These are phyloP conservation scores for Hassar affinis DNA, from an alignment of 2,113 vertebrate species.

Conservation along the genomic window DNA sequence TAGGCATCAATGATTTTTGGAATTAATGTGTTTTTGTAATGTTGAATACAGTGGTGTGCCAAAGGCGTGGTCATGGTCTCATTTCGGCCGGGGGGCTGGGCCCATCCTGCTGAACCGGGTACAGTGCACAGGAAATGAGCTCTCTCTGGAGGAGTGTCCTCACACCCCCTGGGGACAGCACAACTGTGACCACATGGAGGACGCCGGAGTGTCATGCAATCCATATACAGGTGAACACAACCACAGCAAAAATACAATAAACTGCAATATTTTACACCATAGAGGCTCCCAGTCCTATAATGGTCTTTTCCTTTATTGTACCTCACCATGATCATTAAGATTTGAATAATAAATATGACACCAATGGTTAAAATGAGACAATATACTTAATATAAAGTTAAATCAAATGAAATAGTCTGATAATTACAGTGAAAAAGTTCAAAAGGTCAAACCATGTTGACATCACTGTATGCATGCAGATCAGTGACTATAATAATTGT, in stretches of 20 bases:
- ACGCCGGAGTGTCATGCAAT: slow-evolving; percentile 78
- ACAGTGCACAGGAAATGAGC: slow-evolving; percentile 78
- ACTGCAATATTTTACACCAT: not conserved
- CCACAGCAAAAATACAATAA: not conserved
- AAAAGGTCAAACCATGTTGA: not conserved
- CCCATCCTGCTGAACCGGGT: slow-evolving; percentile 79
- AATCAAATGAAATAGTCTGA: not conserved
- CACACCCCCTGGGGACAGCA: slow-evolving; percentile 79
- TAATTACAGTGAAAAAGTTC: not conserved
- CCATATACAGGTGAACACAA: slow-evolving; percentile 66
- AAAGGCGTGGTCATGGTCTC: slow-evolving; percentile 76
- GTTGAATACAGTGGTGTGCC: slow-evolving; percentile 74
- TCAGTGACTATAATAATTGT: not conserved
- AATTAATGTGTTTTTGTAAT: slow-evolving; percentile 16
- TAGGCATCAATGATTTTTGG: not conserved
- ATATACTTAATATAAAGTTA: not conserved
- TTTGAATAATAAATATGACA: not conserved
- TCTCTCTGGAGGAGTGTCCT: slow-evolving; percentile 78
- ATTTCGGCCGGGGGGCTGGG: slow-evolving; percentile 72
- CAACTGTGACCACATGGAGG: slow-evolving; percentile 79
- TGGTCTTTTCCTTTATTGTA: not conserved
- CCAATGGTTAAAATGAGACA: no score
- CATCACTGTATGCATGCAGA: not conserved
- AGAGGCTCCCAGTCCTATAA: not conserved
- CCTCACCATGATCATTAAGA: not conserved